Conservation (phyloP, 2,797 vertebrate species). For the Hippopotamyrus pictus region DNA sequence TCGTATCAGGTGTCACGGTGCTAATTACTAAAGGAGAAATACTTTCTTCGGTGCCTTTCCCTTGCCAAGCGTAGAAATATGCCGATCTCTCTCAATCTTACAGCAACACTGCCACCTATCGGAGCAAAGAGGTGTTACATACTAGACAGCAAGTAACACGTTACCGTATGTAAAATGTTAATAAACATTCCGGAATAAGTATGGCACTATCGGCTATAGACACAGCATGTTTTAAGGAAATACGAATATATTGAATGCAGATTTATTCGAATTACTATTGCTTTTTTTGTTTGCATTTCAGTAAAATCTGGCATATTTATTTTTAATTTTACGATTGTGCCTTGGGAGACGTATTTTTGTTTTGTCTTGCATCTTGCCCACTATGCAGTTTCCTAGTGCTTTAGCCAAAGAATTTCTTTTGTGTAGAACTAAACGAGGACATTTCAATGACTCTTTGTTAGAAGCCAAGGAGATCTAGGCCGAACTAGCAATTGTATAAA, state of each 20-base stretch:
- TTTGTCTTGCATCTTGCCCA: not conserved
- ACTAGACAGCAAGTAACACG: not conserved
- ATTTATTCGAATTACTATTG: not conserved
- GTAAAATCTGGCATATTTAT: not conserved
- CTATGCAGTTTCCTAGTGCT: not conserved
- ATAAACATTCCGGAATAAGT: not conserved
- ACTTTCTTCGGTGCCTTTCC: slow-evolving; percentile 14
- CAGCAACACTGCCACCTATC: slow-evolving; percentile 54
- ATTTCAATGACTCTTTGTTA: slow-evolving; percentile 21
- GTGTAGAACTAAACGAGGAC: slow-evolving; percentile 7
- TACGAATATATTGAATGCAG: not conserved
- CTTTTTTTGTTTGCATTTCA: not conserved
- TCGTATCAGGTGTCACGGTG: slow-evolving; percentile 44
- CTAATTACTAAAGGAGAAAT: slow-evolving; percentile 35
- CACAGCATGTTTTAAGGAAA: not conserved
- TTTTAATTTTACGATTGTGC: not conserved
- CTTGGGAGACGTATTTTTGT: not conserved
- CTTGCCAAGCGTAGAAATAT: not conserved
- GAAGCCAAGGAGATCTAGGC: slow-evolving; percentile 38
- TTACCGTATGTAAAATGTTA: not conserved
- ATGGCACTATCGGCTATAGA: not conserved
- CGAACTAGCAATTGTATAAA: not conserved
- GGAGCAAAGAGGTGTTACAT: slow-evolving; percentile 28
- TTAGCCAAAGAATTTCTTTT: not conserved
- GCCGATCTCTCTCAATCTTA: slow-evolving; percentile 33